Percentiles rank a stretch among this genome's conserved stretches.
Conservation (phyloP, 2,888 invertebrate genomes). For the Hydrotaea cyrtoneurina region DNA sequence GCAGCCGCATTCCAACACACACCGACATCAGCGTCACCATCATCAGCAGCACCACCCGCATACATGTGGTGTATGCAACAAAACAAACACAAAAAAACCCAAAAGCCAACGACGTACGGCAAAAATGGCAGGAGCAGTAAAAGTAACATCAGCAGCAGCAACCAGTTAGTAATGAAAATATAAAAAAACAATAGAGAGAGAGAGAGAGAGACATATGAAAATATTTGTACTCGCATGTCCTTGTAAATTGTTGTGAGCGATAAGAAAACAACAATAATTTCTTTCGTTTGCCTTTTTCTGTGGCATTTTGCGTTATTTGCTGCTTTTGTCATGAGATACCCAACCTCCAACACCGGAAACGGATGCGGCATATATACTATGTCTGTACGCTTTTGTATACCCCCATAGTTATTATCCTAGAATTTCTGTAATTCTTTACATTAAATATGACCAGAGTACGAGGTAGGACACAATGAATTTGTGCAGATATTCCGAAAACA, state of each 20-base stretch:
- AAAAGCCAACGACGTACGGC: background rate
- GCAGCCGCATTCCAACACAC: background rate
- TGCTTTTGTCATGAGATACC: background rate
- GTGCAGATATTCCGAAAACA: too few relatives aligned
- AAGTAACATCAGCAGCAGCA: constrained; percentile 34
- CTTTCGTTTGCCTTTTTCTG: background rate
- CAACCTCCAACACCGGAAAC: background rate
- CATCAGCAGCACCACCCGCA: constrained; percentile 31
- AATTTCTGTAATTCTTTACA: background rate
- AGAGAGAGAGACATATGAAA: constrained; percentile 29
- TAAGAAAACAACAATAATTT: constrained; percentile 43
- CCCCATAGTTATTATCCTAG: constrained; percentile 3
- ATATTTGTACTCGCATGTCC: constrained; percentile 35
- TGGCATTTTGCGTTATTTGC: background rate
- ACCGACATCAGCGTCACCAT: constrained; percentile 13
- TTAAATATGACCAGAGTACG: background rate
- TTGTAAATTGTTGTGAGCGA: constrained; percentile 47
- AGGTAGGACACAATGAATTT: too few relatives aligned
- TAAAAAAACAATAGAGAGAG: constrained; percentile 52
- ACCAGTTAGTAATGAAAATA: constrained; percentile 58
- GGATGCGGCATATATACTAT: constrained; percentile 1
- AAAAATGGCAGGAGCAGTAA: background rate
- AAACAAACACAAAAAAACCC: background rate
- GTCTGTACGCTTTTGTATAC: too few relatives aligned
- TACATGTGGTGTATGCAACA: background rate